phyloP scores from a whole-genome alignment of 2,113 vertebrate species.

The Apodemus sylvaticus region DNA sequence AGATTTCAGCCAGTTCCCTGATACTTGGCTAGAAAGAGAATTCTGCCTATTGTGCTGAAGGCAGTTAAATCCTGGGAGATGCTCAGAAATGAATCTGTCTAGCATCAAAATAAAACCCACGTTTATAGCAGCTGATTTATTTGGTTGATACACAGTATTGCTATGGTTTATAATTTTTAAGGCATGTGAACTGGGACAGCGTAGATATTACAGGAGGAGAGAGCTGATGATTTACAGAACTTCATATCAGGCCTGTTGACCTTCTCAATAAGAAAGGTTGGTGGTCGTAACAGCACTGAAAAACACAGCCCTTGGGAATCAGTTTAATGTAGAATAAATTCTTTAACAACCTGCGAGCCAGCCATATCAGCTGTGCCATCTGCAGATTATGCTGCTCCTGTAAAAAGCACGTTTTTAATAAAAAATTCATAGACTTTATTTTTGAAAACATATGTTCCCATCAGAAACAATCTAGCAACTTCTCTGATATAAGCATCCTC shows the following conservation, averaged over 20 bases:
- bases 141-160: constrained; percentile 85
- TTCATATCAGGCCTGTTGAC: constrained; percentile 87
- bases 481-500: constrained; percentile 59
- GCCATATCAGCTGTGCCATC: constrained; percentile 81
- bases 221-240: constrained; percentile 86
- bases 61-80: constrained; percentile 82
- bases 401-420: constrained; percentile 79
- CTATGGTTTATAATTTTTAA: constrained; percentile 87
- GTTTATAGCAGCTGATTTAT: constrained; percentile 86
- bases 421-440: constrained; percentile 80
- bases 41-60: constrained; percentile 76
- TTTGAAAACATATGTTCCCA: constrained; percentile 76
- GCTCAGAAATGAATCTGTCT: constrained; percentile 78
- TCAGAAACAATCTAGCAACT: constrained; percentile 67
- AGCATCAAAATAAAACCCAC: constrained; percentile 80
- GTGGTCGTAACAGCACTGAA: constrained; percentile 81
- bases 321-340: constrained; percentile 88
- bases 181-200: constrained; percentile 82
- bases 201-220: constrained; percentile 84
- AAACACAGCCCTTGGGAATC: constrained; percentile 86
- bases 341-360: constrained; percentile 84
- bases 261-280: constrained; percentile 88
- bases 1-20: constrained; percentile 64
- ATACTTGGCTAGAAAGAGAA: constrained; percentile 72
- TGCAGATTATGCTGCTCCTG: constrained; percentile 80